Evolutionary conservation across 1,140 invertebrate species (phyloP), one percentile per base, ranked within the genome.

Genomic region (Calosoma granatense): DNA sequence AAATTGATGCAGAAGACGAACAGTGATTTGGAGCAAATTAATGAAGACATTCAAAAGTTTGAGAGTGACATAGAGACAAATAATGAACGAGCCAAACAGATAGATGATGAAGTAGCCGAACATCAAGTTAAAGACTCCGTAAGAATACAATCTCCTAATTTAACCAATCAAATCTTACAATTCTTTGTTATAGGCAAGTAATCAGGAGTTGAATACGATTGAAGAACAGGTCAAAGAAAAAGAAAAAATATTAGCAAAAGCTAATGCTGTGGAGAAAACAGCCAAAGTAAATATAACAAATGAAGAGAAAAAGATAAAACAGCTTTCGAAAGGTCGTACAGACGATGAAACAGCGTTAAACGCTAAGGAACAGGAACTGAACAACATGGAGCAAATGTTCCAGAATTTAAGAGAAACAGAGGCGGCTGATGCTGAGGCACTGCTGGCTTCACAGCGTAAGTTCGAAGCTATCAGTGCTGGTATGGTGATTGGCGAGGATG

Each of bases 391-490:
- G 20, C 79, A 78, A 17, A 76, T 83, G 20, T 90, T 92, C 67
- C 81, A 86, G 41, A 75, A 76, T 17, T 75, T 96, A 1, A 82
- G 85, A 64, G 70, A 84, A 23, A 79, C 82, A 6, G 85, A 88
- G 64, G 72, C 81, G 47, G 68, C 72, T 1, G 87, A 92, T 67
- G 75, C 76, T 17, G 81, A 85, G 56, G 83, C 81, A 1, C 77
- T 92, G 59, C 72, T 77, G 11, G 77, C 79, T 36, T 90, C 92
- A 0, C 85, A 94, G 72, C 83, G 85, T 53, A 81, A 81, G 54
- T 90, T 86, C 61, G 84, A 96, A 65, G 91, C 91, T 55, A 82
- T 94, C 4, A 90, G 82, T 68, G 78, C 87, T 20, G 94, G 94
- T 20, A 73, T 90, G 51, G 82, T 92, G 22, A 81, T 84, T 20